Base-by-base conservation (phyloP, 2,888 invertebrate species). In the Noctua janthe region DNA sequence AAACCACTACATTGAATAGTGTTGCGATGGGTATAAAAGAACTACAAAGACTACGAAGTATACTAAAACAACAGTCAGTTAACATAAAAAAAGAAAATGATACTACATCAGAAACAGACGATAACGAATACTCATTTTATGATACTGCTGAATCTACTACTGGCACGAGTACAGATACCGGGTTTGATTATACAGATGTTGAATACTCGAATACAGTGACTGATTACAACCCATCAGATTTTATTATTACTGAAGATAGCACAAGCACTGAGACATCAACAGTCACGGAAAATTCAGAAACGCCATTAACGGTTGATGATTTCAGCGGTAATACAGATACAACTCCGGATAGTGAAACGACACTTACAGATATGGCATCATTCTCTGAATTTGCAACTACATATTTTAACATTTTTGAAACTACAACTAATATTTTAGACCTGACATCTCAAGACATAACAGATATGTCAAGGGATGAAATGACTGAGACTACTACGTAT, bases 41-140 rank as follows among this genome's bases (percentile, higher is more conserved):
- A 89, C 84, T 94, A 66, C 90, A 93, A 84, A 90, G 88, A 81
- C 81, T 94, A 51, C 91, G 92, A 89, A 91, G 92, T 73, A 88
- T 94, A 62, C 81, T 70, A 20, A 70, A 78, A 59, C 71, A 71
- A 54, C 76, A 82, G 71, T 76, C 82, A 49, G 47, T 62, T 11
- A 81, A 80, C 71, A 49, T 54, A 17, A 66, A 76, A 20, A 51
- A 74, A 20, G 76, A 87, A 17, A 82, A 83, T 70, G 75, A 89
- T 62, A 78, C 59, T 54, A 66, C n/a, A 17, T 39, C 76, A 47
- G 83, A 86, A 71, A 39, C 84, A 49, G 86, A 89, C 51, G 91
- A 93, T 78, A 81, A 91, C 64, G 91, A 92, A 56, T 88, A 88
- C 59, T 84, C 87, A 49, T 91, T 91, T 73, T 91, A 94, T 74